Percentiles rank a stretch among this genome's conserved stretches.
Conservation (phyloP, 2,797 vertebrate genomes). For the Sardinella longiceps region DNA sequence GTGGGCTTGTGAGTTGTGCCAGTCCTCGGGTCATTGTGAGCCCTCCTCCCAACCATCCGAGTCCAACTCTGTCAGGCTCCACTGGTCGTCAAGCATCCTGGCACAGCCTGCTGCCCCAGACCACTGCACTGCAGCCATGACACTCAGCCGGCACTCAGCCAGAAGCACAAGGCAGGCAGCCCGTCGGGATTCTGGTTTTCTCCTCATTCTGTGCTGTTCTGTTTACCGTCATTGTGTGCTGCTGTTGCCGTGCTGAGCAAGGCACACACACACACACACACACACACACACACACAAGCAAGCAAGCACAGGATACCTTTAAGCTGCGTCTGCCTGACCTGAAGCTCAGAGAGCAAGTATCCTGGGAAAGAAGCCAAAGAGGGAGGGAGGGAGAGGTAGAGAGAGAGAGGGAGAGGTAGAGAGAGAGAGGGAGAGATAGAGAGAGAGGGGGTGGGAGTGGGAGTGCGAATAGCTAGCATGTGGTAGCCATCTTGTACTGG, state of each 20-base stretch:
- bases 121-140: no score
- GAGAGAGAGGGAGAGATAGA: neutral
- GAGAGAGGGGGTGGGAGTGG: neutral
- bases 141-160: no score
- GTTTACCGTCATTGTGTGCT: no score
- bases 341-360: slow-evolving; percentile 29
- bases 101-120: no score
- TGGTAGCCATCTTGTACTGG: slow-evolving; percentile 77
- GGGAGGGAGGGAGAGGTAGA: neutral
- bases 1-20: neutral
- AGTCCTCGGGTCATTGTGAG: neutral
- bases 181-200: no score
- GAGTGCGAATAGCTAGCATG: slow-evolving; percentile 75
- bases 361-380: slow-evolving; percentile 45
- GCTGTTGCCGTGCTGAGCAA: no score
- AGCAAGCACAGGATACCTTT: slow-evolving; percentile 39
- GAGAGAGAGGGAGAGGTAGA: neutral
- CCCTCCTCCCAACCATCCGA: no score
- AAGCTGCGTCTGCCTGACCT: slow-evolving; percentile 26
- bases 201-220: no score
- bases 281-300: no score
- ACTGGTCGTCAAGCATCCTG: no score
- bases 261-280: no score
- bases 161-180: no score
- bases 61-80: neutral